Base-by-base conservation (phyloP, 2,113 vertebrate genomes). In the Daphoenositta chrysoptera region DNA sequence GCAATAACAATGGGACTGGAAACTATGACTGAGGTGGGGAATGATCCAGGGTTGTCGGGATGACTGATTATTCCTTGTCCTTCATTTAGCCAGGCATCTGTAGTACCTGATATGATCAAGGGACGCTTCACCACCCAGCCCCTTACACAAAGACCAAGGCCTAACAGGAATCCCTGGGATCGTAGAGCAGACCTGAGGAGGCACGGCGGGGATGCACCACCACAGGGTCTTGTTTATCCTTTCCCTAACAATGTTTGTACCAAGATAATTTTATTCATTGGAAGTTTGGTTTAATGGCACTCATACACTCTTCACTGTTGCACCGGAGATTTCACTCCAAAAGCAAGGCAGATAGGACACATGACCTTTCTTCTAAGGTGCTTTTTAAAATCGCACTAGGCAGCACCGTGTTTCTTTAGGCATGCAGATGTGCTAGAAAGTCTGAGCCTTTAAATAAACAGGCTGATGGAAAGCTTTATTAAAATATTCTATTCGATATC, bases 1-100 rank as follows among this genome's bases (percentile, higher is more conserved):
- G 40, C 39, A 61, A 6, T 28, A 33, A 8, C 47, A 53, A 0
- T 8, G 0, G 14, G 11, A 9, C 21, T 76, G n/a, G 14, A 47
- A 18, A 21, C 24, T 11, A 1, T 39, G 11, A 17, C 21, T 54
- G 9, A 22, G 39, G 20, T 47, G 35, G 40, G 40, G 54, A 61
- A 54, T 22, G 7, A 31, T 61, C 17, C 47, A 54, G 31, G n/a
- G 47, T 5, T 54, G 47, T 40, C 21, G 10, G 10, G 14, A 31
- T 54, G 47, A 42, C 16, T 61, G 39, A 23, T 27, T 11, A 40
- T 35, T 69, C 24, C 70, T 61, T 31, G 30, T 47, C 39, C 47
- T 61, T 19, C 47, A 19, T 39, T 54, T 31, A 40, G 14, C 17
- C 61, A 47, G 39, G 39, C 14, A 76, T 27, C 47, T 40, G 24